These are phyloP conservation scores for Drymonia ruficornis DNA, from an alignment of 2,888 invertebrate genomes.

Conservation along the genomic window DNA sequence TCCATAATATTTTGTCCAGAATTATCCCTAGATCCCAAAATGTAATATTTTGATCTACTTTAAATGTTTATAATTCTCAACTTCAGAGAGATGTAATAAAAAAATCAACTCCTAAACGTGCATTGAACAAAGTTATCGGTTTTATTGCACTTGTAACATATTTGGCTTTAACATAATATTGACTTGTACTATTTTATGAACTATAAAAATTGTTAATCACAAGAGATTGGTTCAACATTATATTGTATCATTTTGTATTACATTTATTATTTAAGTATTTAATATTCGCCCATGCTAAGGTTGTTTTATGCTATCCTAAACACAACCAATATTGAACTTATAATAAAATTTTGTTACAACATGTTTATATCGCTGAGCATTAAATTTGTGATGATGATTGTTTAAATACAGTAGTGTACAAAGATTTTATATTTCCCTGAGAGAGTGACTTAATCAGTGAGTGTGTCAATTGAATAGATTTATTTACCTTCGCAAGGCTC, in stretches of 20 bases:
- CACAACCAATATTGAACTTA: constrained; percentile 9
- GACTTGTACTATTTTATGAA: neutral
- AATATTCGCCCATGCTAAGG: constrained; percentile 39
- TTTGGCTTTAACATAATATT: no score
- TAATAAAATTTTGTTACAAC: constrained; percentile 9
- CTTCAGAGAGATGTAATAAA: no score
- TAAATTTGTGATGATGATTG: constrained; percentile 12
- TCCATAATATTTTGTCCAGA: no score
- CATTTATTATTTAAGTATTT: constrained; percentile 9
- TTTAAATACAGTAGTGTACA: constrained; percentile 1
- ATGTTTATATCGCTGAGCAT: constrained; percentile 51
- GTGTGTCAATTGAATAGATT: constrained; percentile 10
- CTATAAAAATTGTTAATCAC: neutral
- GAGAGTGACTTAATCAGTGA: neutral
- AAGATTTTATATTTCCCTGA: neutral
- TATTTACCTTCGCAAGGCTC: constrained; percentile 48
- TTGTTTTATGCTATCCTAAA: constrained; percentile 12
- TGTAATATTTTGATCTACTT: no score
- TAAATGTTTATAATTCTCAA: no score
- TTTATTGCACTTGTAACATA: no score
- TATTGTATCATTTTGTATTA: neutral
- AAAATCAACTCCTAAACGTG: no score
- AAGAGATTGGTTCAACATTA: neutral
- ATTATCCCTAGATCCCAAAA: no score
- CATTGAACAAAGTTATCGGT: no score